Percentiles rank a stretch among this genome's conserved stretches.
These are phyloP conservation scores for Carassius gibelio DNA, from an alignment of 2,113 vertebrate species.

Conservation along the genomic window DNA sequence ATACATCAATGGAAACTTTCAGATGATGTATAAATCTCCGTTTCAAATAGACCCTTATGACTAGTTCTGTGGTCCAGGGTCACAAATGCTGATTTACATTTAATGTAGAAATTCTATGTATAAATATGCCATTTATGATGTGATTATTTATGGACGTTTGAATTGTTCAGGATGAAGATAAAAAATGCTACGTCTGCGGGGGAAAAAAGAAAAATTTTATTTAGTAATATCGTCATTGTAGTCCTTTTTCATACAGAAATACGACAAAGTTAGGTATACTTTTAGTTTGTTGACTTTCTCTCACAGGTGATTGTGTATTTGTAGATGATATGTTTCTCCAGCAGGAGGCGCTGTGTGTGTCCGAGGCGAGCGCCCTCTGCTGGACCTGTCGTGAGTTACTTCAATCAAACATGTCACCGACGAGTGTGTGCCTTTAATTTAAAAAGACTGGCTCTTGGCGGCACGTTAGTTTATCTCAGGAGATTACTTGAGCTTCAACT, in stretches of 20 bases:
- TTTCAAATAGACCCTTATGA: too few species aligned
- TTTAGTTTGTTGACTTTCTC: background rate
- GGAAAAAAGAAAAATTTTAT: too few species aligned
- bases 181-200: too few species aligned
- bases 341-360: background rate
- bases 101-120: too few species aligned
- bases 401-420: background rate
- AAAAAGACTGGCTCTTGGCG: background rate
- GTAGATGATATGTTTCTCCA: background rate
- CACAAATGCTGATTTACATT: too few species aligned
- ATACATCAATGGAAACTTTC: too few species aligned
- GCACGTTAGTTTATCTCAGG: background rate
- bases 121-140: too few species aligned
- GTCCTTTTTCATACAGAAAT: background rate
- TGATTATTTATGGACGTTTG: too few species aligned
- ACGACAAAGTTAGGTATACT: background rate
- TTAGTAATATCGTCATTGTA: background rate
- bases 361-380: slow-evolving; percentile 12
- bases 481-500: background rate
- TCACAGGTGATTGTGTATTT: background rate
- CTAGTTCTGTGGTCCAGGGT: too few species aligned
- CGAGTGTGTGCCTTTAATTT: background rate
- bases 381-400: background rate
- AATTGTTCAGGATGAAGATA: too few species aligned
- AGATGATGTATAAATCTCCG: too few species aligned